phyloP scores from a whole-genome alignment of 2,113 vertebrate species.

The Donacobius atricapilla region DNA sequence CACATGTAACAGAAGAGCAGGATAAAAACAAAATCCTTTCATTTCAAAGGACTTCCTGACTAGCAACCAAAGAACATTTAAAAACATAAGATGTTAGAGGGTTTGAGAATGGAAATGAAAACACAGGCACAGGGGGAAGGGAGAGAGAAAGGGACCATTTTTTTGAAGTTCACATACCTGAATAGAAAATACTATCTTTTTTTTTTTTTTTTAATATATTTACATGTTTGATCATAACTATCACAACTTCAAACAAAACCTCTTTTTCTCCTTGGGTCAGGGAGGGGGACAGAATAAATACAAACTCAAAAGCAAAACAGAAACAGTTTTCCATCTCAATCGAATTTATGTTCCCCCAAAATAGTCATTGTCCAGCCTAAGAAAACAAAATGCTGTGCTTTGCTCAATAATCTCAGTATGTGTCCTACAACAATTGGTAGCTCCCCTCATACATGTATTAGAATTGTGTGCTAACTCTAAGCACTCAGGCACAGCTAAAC shows the following conservation, averaged over 20 bases:
- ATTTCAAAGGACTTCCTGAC: background rate
- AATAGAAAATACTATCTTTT: background rate
- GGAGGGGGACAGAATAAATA: background rate
- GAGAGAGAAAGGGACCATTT: background rate
- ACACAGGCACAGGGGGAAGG: background rate
- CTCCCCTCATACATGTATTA: accelerated
- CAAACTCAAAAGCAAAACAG: background rate
- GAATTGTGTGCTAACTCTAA: background rate
- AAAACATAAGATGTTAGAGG: background rate
- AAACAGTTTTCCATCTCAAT: background rate
- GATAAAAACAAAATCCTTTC: background rate
- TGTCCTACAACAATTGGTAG: background rate
- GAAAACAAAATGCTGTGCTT: background rate
- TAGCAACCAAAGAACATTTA: background rate
- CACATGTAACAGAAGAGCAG: background rate
- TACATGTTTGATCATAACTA: background rate
- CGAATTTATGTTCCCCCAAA: background rate
- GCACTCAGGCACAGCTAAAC: background rate
- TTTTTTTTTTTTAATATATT: background rate
- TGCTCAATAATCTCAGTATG: background rate
- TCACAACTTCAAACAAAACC: background rate
- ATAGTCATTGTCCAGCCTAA: background rate
- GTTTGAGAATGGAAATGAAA: background rate
- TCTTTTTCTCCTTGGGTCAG: background rate
- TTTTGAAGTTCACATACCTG: background rate